These are phyloP conservation scores for Prunella himalayana DNA, from an alignment of 2,113 vertebrate genomes.

Conservation along the genomic window DNA sequence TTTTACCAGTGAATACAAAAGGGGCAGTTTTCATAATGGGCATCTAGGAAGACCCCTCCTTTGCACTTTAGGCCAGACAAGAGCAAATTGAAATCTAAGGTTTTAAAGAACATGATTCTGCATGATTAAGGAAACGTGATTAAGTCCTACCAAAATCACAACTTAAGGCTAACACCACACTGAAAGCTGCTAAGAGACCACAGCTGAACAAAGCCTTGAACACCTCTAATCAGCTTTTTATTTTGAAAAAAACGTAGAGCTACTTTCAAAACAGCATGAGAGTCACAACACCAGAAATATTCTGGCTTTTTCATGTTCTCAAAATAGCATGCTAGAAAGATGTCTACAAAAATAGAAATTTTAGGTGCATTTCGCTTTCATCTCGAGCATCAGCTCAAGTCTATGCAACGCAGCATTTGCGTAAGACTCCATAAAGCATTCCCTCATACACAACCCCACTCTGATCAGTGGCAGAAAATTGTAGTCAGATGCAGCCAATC, in stretches of 20 bases:
- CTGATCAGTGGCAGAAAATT: not conserved
- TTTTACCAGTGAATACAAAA: not conserved
- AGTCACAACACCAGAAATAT: not conserved
- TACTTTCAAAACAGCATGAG: constrained; percentile 4
- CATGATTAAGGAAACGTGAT: not conserved
- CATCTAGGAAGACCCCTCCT: not conserved
- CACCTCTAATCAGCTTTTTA: not conserved
- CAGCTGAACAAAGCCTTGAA: not conserved
- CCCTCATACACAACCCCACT: not conserved
- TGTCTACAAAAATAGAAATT: not conserved
- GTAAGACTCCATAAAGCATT: not conserved
- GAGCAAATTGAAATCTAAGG: not conserved
- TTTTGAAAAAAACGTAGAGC: not conserved
- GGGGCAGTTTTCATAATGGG: not conserved
- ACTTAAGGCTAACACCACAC: not conserved
- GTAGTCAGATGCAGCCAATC: not conserved
- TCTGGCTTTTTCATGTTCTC: constrained; percentile 5
- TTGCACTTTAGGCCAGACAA: not conserved
- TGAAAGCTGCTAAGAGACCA: not conserved
- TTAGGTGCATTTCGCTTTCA: constrained; percentile 26
- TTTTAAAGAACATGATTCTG: not conserved
- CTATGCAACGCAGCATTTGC: not conserved
- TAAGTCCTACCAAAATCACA: not conserved
- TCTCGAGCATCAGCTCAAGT: not conserved
- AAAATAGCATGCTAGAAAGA: constrained; percentile 21